Percentiles rank a stretch among this genome's conserved stretches.
Evolutionary conservation across 2,797 vertebrate species (phyloP).

Genomic region (Muscicapa striata): DNA sequence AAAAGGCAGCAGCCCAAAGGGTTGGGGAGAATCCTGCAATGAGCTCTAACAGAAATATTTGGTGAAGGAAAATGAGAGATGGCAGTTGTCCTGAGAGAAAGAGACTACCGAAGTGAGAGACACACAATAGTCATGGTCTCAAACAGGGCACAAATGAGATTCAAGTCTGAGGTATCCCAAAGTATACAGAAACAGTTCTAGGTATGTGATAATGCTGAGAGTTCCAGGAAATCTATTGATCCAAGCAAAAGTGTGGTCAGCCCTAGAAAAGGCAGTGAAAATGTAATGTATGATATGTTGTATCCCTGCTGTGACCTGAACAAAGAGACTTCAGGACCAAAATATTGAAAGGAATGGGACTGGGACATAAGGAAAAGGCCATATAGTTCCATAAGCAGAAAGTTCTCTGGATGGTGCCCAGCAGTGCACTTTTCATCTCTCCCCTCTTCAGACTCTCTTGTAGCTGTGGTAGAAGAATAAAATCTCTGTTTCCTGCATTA

Average conservation of each 20-base stretch:
- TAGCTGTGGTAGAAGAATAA: not conserved
- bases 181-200: not conserved
- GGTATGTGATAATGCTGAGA: not conserved
- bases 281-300: not conserved
- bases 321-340: not conserved
- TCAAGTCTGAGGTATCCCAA: not conserved
- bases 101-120: not conserved
- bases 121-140: not conserved
- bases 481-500: not conserved
- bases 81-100: not conserved
- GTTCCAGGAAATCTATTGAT: not conserved
- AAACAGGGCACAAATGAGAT: not conserved
- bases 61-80: not conserved
- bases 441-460: not conserved
- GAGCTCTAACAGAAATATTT: not conserved
- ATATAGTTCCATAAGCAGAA: not conserved
- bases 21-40: not conserved
- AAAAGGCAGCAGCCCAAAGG: conserved; percentile 6
- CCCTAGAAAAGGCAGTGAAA: not conserved
- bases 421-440: not conserved
- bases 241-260: not conserved
- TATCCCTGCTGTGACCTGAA: not conserved
- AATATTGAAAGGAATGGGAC: not conserved
- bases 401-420: not conserved
- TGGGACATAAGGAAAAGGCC: not conserved